Evolutionary conservation across 2,888 invertebrate species (phyloP), one percentile per base, ranked within the genome.

Genomic region (Tineola bisselliella): DNA sequence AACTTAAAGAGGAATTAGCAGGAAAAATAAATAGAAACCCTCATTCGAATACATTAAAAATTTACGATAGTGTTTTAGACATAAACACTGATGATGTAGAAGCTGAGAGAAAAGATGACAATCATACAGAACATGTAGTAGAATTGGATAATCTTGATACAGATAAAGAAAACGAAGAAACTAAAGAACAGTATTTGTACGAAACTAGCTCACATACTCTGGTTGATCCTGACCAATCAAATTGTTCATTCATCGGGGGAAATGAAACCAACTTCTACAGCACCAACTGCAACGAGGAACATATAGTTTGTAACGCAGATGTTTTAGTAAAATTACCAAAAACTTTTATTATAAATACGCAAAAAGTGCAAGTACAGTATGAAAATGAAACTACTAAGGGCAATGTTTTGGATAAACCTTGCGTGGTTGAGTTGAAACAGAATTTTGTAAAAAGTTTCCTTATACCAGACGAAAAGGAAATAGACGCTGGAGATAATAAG

Each of bases 391-490:
- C 6, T 11, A 33, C 10, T 6, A 11, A 33, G 12, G 6, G 8
- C 1, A 72, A 68, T 52, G 62, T 73, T 52, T 63, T 74, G 13
- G 66, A 68, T 43, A 79, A 79, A 67, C 31, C 67, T 2, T 67
- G 69, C 38, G 64, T 67, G 3, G 11, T 62, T 1, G 66, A 69
- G 38, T 65, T 67, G n/a, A 62, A 64, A 12, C 44, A 62, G 15
- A 63, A 62, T 15, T 63, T 60, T 4, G 66, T 66, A 10, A 80
- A 70, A 62, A 69, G 64, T 57, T 59, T 76, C 5, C 69, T 63
- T 58, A 62, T 80, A 61, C 76, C 76, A 31, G 69, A 75, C 60
- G 72, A 76, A 61, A 61, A 60, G 0, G 62, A 64, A n/a, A 54
- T 54, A 25, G 25, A 54, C 10, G 15, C 15, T n/a, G 15, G 72